Conservation (phyloP, 2,888 invertebrate genomes). For the Papilio demoleus region DNA sequence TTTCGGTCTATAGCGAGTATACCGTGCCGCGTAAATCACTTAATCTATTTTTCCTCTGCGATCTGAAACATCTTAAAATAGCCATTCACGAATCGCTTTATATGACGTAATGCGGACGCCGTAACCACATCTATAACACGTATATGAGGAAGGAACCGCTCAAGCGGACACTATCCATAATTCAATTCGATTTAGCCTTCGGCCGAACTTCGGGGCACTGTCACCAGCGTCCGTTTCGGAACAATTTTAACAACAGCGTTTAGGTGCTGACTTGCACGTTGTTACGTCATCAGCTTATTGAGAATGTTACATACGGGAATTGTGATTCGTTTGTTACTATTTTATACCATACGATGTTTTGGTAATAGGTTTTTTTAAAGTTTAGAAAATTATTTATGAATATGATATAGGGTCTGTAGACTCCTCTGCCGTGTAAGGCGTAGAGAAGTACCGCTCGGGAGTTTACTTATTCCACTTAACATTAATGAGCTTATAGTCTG, state of each 20-base stretch:
- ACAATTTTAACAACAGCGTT: conserved; percentile 10
- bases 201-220: conserved; percentile 27
- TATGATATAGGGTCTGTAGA: too few relatives aligned
- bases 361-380: background rate
- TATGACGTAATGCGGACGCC: conserved; percentile 59
- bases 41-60: conserved; percentile 68
- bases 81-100: conserved; percentile 60
- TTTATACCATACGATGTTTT: background rate
- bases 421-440: background rate
- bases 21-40: conserved; percentile 63
- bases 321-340: background rate
- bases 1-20: conserved; percentile 60
- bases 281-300: background rate
- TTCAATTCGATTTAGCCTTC: conserved; percentile 44
- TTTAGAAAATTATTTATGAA: background rate
- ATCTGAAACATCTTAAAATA: conserved; percentile 70
- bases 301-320: background rate
- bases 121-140: conserved; percentile 42
- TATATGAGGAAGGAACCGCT: conserved; percentile 41
- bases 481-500: conserved; percentile 2
- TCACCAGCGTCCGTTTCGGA: conserved; percentile 3
- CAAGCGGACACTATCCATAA: conserved; percentile 42
- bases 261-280: background rate
- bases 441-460: background rate
- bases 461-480: background rate